A percentile compares a stretch with the other conserved stretches of the same genome.
phyloP scores from a whole-genome alignment of 2,113 vertebrate genomes.

The Pao palembangensis region DNA sequence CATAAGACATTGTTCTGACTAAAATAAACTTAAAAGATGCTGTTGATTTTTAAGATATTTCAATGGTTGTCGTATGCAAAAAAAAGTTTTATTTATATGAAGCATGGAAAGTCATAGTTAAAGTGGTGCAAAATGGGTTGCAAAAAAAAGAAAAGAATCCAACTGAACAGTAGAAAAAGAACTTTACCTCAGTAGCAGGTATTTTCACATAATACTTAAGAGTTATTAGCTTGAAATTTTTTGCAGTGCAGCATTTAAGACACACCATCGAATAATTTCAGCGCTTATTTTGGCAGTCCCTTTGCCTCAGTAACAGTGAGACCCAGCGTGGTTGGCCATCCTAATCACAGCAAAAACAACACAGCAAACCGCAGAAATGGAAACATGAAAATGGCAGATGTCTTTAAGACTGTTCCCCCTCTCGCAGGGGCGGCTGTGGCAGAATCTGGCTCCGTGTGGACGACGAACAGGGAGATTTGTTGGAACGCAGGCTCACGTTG shows the following conservation, averaged over 20 bases:
- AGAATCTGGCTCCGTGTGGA: not conserved
- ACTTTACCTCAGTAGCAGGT: not conserved
- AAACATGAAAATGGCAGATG: slow-evolving; percentile 44
- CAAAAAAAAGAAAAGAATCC: not conserved
- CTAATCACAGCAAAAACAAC: slow-evolving; percentile 38
- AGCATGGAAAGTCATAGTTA: not conserved
- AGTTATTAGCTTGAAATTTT: slow-evolving; percentile 8
- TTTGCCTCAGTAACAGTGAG: not conserved
- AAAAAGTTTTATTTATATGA: slow-evolving; percentile 1
- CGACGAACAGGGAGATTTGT: slow-evolving; percentile 1
- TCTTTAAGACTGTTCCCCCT: slow-evolving; percentile 40
- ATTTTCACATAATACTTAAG: slow-evolving; percentile 6
- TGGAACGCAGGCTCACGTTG: slow-evolving; percentile 27
- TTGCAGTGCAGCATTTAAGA: slow-evolving; percentile 55
- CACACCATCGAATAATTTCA: slow-evolving; percentile 24
- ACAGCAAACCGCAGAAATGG: slow-evolving; percentile 38
- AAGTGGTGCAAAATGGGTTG: not conserved
- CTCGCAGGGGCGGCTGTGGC: slow-evolving; percentile 8
- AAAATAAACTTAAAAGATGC: slow-evolving; percentile 73
- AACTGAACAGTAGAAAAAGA: not conserved
- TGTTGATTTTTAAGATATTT: slow-evolving; percentile 45
- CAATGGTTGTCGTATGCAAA: slow-evolving; percentile 28
- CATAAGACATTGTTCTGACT: slow-evolving; percentile 76
- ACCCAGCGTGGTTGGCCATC: slow-evolving; percentile 42
- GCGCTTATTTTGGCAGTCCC: not conserved